Conservation (phyloP, 1,140 invertebrate species). For the Homarus americanus region DNA sequence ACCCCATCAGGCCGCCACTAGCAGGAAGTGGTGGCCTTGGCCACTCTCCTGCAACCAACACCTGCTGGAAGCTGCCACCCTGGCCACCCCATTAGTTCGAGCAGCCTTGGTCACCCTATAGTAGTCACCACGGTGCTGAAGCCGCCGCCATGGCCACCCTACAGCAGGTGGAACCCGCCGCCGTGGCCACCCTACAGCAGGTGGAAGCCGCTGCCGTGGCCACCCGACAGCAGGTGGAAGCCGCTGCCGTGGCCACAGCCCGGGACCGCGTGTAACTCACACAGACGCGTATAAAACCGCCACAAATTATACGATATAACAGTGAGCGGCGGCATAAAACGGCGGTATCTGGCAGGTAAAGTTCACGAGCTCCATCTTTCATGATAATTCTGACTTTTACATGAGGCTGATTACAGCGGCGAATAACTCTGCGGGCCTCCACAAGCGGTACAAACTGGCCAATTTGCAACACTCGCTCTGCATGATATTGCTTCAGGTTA, state of each 20-base stretch:
- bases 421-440: not conserved
- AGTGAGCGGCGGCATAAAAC: slow-evolving; percentile 11
- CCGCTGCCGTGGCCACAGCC: not conserved
- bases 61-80: too few relatives aligned
- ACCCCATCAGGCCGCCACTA: too few relatives aligned
- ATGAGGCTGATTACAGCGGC: slow-evolving; percentile 11
- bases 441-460: slow-evolving; percentile 5
- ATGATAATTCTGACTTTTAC: slow-evolving; percentile 59
- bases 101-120: too few relatives aligned
- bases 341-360: slow-evolving; percentile 37
- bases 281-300: slow-evolving; percentile 38
- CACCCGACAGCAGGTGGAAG: not conserved
- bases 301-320: slow-evolving; percentile 58
- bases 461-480: slow-evolving; percentile 25
- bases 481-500: not conserved
- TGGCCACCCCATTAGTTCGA: too few relatives aligned
- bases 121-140: too few relatives aligned
- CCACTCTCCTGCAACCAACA: too few relatives aligned
- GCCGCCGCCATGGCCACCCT: not conserved
- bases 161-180: not conserved
- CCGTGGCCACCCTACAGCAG: not conserved
- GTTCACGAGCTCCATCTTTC: slow-evolving; percentile 33
- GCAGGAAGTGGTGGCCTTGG: too few relatives aligned
- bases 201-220: not conserved
- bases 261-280: slow-evolving; percentile 26